phyloP scores from a whole-genome alignment of 2,888 invertebrate genomes.

The Erebia epiphron region DNA sequence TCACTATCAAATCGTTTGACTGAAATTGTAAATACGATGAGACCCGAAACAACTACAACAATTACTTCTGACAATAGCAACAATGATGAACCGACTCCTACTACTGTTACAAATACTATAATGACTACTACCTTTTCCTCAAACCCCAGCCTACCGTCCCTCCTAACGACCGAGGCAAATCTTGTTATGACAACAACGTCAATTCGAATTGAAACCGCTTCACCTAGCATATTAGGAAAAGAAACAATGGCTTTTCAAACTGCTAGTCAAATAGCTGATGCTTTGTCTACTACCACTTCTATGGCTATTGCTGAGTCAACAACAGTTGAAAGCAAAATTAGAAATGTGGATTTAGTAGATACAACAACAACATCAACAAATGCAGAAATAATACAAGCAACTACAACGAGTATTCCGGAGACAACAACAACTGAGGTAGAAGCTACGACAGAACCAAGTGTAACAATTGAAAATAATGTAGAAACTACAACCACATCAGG shows the following conservation, averaged over 20 bases:
- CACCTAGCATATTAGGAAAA: slow-evolving; percentile 38
- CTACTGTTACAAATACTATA: slow-evolving; percentile 48
- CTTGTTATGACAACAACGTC: slow-evolving; percentile 29
- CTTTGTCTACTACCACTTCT: slow-evolving; percentile 37
- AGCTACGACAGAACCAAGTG: slow-evolving; percentile 45
- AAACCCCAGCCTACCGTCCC: slow-evolving; percentile 46
- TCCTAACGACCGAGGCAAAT: slow-evolving; percentile 33
- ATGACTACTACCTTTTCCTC: slow-evolving; percentile 48
- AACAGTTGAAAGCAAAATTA: slow-evolving; percentile 17
- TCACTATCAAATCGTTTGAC: slow-evolving; percentile 66
- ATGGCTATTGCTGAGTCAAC: slow-evolving; percentile 22
- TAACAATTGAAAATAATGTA: slow-evolving; percentile 48
- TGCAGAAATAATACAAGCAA: slow-evolving; percentile 42
- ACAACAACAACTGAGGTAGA: slow-evolving; percentile 50
- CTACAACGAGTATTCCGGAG: slow-evolving; percentile 48
- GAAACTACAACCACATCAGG: slow-evolving; percentile 51
- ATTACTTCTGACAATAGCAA: slow-evolving; percentile 43
- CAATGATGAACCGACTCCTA: slow-evolving; percentile 45
- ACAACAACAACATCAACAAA: slow-evolving; percentile 38
- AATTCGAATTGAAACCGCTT: slow-evolving; percentile 23
- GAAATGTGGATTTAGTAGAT: slow-evolving; percentile 27
- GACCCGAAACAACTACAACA: slow-evolving; percentile 53
- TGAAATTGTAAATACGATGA: slow-evolving; percentile 70
- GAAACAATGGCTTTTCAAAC: slow-evolving; percentile 36
- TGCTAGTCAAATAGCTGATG: slow-evolving; percentile 41